A percentile compares a stretch with the other conserved stretches of the same genome.
These are phyloP conservation scores for Hypomecis atomaria DNA, from an alignment of 2,888 invertebrate genomes.

Conservation along the genomic window DNA sequence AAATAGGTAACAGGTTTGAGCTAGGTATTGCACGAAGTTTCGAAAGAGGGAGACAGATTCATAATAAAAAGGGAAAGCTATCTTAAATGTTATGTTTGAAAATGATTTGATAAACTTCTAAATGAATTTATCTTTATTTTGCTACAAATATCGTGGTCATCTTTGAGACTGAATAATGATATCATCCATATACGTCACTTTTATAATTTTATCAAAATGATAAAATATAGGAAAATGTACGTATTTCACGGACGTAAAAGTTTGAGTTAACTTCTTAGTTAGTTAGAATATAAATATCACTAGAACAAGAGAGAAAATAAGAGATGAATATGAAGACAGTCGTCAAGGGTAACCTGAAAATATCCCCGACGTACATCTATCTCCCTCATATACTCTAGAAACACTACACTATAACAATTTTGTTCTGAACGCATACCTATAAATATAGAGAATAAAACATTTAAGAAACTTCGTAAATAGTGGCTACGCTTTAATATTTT, in stretches of 20 bases:
- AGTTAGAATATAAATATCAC: not conserved
- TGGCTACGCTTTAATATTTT: slow-evolving; percentile 19
- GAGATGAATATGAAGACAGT: not conserved
- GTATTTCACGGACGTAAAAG: not conserved
- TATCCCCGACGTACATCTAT: slow-evolving; percentile 13
- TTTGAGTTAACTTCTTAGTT: not conserved
- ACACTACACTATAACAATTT: slow-evolving; percentile 25
- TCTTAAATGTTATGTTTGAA: not conserved
- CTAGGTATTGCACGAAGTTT: slow-evolving; percentile 66
- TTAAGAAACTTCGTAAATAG: slow-evolving; percentile 35
- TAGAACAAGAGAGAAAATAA: not conserved
- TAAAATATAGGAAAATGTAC: not conserved
- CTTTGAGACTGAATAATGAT: slow-evolving; percentile 13
- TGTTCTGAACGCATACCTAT: slow-evolving; percentile 27
- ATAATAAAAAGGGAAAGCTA: slow-evolving; percentile 7
- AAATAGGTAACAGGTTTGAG: slow-evolving; percentile 72
- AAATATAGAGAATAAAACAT: slow-evolving; percentile 13
- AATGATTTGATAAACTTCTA: not conserved
- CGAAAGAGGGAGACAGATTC: slow-evolving; percentile 39
- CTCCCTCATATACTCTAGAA: slow-evolving; percentile 24
- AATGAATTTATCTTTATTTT: slow-evolving; percentile 12
- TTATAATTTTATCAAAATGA: not conserved
- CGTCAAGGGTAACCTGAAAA: not conserved
- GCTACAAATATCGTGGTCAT: slow-evolving; percentile 16
- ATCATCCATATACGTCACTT: slow-evolving; percentile 14